Base-by-base conservation (phyloP, 2,888 invertebrate species). In the Blastobasis lacticolella region DNA sequence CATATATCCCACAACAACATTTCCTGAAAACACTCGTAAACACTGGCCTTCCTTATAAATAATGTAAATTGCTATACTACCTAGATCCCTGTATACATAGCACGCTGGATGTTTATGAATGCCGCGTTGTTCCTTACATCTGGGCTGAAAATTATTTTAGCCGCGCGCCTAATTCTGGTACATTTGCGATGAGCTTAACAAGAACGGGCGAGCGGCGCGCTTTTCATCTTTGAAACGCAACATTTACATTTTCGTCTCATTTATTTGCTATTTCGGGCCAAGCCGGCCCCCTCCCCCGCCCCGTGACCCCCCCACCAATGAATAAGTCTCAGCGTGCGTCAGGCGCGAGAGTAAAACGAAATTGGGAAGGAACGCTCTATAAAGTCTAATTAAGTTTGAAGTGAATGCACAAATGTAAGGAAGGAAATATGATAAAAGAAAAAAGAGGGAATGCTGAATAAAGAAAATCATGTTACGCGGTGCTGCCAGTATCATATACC, bases 161-260 rank as follows among this genome's bases (percentile, higher is more conserved):
- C 77, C 75, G 73, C 73, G 73, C 75, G 75, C 80, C 85, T 83
- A 85, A 87, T 87, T 87, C 80, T 83, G 86, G 80, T 86, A 87
- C 86, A 87, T 88, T 86, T 82, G 84, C 83, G 81, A 80, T 78
- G 84, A 83, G 82, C 86, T 84, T 86, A 85, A 84, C 85, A 81
- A 78, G 84, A 82, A 74, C 78, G 79, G 67, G 79, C 76, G 74
- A 73, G 75, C 84, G 83, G 79, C 77, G 73, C 75, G 86, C 86
- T 87, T 87, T 88, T 88, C 88, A 87, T 88, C 85, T 88, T 80
- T 78, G 82, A 84, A 86, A 83, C 88, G 85, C 83, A 81, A 86
- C 88, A 88, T 88, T 88, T 88, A 88, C 88, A 88, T 88, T 88
- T 88, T 88, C 88, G 88, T 86, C 88, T 88, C 88, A 88, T 88